Base-by-base conservation (phyloP, 2,113 vertebrate species). In the Tautogolabrus adspersus region DNA sequence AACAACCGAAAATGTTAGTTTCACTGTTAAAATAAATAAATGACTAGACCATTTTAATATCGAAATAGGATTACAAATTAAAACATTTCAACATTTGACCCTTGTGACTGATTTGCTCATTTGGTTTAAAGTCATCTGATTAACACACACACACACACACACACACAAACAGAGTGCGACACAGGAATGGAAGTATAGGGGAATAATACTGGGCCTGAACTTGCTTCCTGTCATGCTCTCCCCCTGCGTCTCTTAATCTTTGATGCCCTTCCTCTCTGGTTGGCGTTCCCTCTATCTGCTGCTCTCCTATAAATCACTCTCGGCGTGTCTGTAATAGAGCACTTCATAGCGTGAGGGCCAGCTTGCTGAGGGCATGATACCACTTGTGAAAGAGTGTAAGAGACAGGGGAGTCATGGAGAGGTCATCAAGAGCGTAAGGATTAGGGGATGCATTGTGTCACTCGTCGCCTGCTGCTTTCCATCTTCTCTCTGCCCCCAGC, bases 401-500 rank as follows among this genome's bases (percentile, higher is more conserved):
- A 3, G 22, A 16, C 56, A 42, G 42, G 42, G 40, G 58, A 62
- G 66, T 21, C 49, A 54, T 58, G 5, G 40, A 58, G 67, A 55
- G 87, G 84, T 88, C 77, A 72, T 0, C 10, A 3, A 40, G 79
- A 66, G 67, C 76, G 55, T 0, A 37, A 61, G 55, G 77, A 77
- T 76, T 55, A 71, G 59, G n/a, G 54, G 66, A 79, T 69, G 77
- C 60, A 62, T 19, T 42, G 66, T 73, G 77, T 90, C 88, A 68
- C 62, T 77, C 73, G 51, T 77, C 37, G 68, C 82, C 83, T 80
- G 79, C 79, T 84, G 84, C 77, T 85, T 82, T 78, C 73, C 67
- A 76, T 82, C 81, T 72, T 71, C 38, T 30, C 16, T 47, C 44
- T 55, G 16, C 61, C 72, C 59, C n/a, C 26, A 8, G 13, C 63